A percentile compares a stretch with the other conserved stretches of the same genome.
These are phyloP conservation scores for Lordiphosa collinella DNA, from an alignment of 1,140 invertebrate species.

Conservation along the genomic window DNA sequence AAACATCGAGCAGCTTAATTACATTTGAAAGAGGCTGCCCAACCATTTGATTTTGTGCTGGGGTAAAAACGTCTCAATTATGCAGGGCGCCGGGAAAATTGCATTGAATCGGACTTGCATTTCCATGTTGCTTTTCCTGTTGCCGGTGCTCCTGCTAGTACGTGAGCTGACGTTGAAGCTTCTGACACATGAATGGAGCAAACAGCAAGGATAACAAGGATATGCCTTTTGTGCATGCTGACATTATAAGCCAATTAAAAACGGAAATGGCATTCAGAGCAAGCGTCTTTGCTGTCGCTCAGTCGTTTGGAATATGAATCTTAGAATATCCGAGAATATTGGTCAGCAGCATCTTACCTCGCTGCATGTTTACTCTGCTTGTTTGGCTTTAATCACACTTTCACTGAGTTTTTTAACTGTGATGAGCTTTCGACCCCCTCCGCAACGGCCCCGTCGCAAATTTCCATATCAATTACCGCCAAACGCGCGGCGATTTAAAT, in stretches of 20 bases:
- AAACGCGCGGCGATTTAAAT: constrained; percentile 18
- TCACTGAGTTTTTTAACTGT: constrained; percentile 35
- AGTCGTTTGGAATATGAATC: constrained; percentile 16
- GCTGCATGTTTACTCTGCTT: constrained; percentile 48
- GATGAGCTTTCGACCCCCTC: constrained; percentile 30
- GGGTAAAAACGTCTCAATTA: constrained; percentile 35
- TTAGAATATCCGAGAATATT: constrained; percentile 10
- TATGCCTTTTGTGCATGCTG: constrained; percentile 24
- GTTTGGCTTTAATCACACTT: constrained; percentile 58
- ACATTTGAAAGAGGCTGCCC: constrained; percentile 10
- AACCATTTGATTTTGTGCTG: constrained; percentile 17
- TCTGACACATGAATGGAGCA: constrained; percentile 39
- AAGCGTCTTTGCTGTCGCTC: constrained; percentile 14
- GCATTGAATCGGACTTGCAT: constrained; percentile 7
- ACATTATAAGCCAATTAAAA: constrained; percentile 41
- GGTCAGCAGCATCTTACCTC: constrained; percentile 51
- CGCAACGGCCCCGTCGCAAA: constrained; percentile 3
- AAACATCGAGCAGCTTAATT: constrained; percentile 31
- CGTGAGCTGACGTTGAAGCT: constrained; percentile 33
- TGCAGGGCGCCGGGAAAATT: constrained; percentile 10
- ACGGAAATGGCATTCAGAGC: constrained; percentile 25
- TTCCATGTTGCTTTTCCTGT: constrained; percentile 33
- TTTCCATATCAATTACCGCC: constrained; percentile 57
- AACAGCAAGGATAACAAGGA: constrained; percentile 8
- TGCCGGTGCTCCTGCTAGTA: constrained; percentile 3